phyloP scores from a whole-genome alignment of 1,140 invertebrate genomes.

The Aphaenogaster rudis region DNA sequence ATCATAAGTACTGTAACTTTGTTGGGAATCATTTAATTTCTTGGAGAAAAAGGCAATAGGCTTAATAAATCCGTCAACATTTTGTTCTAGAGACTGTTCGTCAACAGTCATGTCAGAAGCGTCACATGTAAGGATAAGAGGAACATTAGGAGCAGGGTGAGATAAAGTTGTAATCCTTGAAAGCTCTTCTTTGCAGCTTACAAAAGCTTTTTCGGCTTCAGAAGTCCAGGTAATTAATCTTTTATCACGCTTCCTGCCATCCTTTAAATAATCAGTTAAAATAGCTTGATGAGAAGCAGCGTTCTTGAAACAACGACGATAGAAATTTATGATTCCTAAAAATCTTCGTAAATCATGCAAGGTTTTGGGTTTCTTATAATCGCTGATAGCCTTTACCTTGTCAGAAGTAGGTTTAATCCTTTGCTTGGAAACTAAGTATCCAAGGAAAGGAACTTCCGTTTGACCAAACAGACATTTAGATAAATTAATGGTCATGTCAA shows the following conservation, averaged over 20 bases:
- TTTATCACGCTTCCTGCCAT: neutral
- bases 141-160: too few relatives aligned
- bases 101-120: neutral
- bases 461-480: neutral
- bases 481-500: too few relatives aligned
- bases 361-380: neutral
- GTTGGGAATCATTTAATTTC: too few relatives aligned
- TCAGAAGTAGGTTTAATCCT: neutral
- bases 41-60: conserved; percentile 74
- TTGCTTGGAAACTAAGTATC: neutral
- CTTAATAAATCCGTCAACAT: neutral
- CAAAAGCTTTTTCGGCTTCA: too few relatives aligned
- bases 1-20: too few relatives aligned
- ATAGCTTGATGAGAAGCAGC: neutral
- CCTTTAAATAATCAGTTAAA: neutral
- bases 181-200: too few relatives aligned
- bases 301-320: neutral
- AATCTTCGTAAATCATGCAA: neutral
- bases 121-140: neutral
- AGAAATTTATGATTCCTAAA: neutral
- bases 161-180: too few relatives aligned
- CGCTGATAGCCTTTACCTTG: too few relatives aligned
- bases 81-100: neutral
- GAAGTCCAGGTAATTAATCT: neutral
- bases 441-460: neutral